phyloP scores from a whole-genome alignment of 2,888 invertebrate species.

The Erebia palarica region DNA sequence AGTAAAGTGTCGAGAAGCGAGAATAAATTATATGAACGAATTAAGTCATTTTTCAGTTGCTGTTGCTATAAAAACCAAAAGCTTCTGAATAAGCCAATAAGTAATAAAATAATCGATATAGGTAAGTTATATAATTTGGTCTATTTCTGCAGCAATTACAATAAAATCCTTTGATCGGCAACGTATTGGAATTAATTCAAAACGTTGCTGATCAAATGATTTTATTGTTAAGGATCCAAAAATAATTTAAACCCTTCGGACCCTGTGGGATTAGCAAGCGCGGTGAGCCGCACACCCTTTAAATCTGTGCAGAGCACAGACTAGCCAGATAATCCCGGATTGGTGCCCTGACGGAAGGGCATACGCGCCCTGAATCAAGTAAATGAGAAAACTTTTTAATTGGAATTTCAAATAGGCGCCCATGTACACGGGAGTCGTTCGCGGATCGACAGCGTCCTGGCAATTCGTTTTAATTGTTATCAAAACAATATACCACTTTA shows the following conservation, averaged over 20 bases:
- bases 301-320: conserved; percentile 71
- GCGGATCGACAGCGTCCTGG: conserved; percentile 53
- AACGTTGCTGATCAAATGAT: too few species aligned
- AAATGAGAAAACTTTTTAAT: conserved; percentile 83
- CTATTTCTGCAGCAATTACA: not conserved
- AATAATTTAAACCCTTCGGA: conserved; percentile 61
- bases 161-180: conserved; percentile 3
- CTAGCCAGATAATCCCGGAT: conserved; percentile 77
- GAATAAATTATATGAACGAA: too few species aligned
- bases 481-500: conserved; percentile 14
- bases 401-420: conserved; percentile 80
- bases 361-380: conserved; percentile 78
- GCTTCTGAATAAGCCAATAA: not conserved
- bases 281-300: conserved; percentile 68
- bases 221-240: conserved; percentile 41
- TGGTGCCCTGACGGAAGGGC: conserved; percentile 78
- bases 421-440: conserved; percentile 75
- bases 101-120: too few species aligned
- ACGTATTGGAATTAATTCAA: conserved; percentile 21
- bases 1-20: too few species aligned
- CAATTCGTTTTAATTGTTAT: conserved; percentile 22
- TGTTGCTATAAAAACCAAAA: not conserved
- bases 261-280: conserved; percentile 71
- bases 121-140: too few species aligned
- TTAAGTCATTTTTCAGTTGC: too few species aligned